Evolutionary conservation across 1,140 invertebrate genomes (phyloP).

Genomic region (Chymomyza costata): DNA sequence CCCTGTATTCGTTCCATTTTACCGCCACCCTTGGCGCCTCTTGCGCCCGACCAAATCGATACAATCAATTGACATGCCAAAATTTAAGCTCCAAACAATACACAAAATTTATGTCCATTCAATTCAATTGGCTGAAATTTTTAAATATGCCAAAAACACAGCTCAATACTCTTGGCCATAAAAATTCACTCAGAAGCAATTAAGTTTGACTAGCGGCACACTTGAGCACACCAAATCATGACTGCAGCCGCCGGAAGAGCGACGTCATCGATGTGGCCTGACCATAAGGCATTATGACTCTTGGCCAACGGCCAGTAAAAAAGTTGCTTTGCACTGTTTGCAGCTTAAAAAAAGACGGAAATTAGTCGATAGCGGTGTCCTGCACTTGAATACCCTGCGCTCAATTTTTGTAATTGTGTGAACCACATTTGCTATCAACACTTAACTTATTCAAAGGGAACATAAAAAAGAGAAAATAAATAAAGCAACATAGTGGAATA

Average conservation of each 20-base stretch:
- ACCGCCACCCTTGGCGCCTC: background rate
- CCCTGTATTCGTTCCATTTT: background rate
- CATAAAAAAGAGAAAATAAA: too few species aligned
- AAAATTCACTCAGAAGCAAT: conserved; percentile 64
- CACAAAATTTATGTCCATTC: conserved; percentile 54
- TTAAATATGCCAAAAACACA: conserved; percentile 56
- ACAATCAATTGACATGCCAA: conserved; percentile 10
- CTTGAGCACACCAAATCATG: conserved; percentile 19
- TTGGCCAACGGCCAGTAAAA: conserved; percentile 35
- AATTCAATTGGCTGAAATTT: conserved; percentile 49
- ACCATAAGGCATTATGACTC: conserved; percentile 52
- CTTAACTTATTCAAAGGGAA: too few species aligned
- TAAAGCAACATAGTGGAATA: too few species aligned
- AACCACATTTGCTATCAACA: too few species aligned
- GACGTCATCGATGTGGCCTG: conserved; percentile 37
- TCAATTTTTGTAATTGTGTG: too few species aligned
- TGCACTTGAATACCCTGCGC: too few species aligned
- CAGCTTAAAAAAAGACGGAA: too few species aligned
- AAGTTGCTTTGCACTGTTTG: too few species aligned
- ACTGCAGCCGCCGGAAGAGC: conserved; percentile 5
- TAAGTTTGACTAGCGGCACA: conserved; percentile 47
- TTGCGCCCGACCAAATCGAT: conserved; percentile 33
- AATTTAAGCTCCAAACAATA: conserved; percentile 19
- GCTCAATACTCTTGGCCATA: conserved; percentile 31
- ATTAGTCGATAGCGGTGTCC: too few species aligned